A percentile compares a stretch with the other conserved stretches of the same genome.
phyloP scores from a whole-genome alignment of 2,113 vertebrate genomes.

The Chroicocephalus ridibundus region DNA sequence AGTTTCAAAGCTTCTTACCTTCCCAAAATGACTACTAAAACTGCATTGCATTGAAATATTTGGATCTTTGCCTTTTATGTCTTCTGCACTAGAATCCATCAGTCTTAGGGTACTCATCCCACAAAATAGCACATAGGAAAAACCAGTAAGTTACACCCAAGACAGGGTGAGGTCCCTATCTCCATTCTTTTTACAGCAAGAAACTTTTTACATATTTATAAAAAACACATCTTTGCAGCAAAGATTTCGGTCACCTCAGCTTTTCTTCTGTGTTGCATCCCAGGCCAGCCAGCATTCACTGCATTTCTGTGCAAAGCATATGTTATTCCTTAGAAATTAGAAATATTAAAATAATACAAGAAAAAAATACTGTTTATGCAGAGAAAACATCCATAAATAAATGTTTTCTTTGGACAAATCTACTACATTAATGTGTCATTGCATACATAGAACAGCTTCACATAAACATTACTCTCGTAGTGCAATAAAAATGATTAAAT shows the following conservation, averaged over 20 bases:
- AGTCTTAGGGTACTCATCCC: neutral
- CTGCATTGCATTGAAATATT: neutral
- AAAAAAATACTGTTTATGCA: neutral
- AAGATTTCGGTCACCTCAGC: neutral
- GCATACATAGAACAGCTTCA: neutral
- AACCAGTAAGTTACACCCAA: neutral
- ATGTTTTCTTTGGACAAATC: neutral
- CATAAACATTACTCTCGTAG: neutral
- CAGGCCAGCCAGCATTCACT: neutral
- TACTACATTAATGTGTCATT: neutral
- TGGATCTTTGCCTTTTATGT: neutral
- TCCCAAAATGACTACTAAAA: neutral
- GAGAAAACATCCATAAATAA: neutral
- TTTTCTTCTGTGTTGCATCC: neutral
- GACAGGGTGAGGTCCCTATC: neutral
- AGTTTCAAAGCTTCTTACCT: neutral
- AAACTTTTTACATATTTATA: neutral
- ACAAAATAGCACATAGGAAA: neutral
- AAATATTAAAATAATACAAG: neutral
- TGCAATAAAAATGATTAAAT: neutral
- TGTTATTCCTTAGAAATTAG: neutral
- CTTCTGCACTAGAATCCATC: neutral
- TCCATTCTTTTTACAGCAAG: neutral
- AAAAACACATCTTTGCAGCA: neutral
- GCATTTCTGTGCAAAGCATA: neutral